phyloP scores from a whole-genome alignment of 2,888 invertebrate genomes.

The Hydraecia micacea region DNA sequence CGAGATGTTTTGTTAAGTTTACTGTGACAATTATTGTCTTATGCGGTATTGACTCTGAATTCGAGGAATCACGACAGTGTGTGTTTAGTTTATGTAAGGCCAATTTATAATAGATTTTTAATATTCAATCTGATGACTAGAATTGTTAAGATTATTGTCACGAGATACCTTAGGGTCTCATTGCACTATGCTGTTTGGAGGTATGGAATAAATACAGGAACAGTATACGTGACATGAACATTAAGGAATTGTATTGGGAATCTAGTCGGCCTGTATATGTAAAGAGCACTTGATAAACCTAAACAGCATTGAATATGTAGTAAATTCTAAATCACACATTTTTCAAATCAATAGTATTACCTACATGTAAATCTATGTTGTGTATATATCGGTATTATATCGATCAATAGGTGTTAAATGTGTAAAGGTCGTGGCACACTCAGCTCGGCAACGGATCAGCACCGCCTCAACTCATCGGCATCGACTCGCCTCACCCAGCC shows the following conservation, averaged over 20 bases:
- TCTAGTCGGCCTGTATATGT: conserved; percentile 43
- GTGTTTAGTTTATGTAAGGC: conserved; percentile 55
- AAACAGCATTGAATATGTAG: conserved; percentile 14
- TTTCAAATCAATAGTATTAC: conserved; percentile 29
- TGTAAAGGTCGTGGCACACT: conserved; percentile 44
- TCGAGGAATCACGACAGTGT: conserved; percentile 22
- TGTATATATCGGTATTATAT: conserved; percentile 47
- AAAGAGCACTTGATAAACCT: conserved; percentile 28
- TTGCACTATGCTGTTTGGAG: conserved; percentile 23
- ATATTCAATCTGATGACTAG: conserved; percentile 36
- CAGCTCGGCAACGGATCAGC: conserved; percentile 33
- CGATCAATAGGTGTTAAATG: conserved; percentile 54
- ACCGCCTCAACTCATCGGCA: neutral
- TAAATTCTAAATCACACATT: conserved; percentile 29
- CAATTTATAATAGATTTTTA: conserved; percentile 40
- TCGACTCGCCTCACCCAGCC: neutral
- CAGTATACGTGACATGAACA: conserved; percentile 13
- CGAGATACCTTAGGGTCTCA: conserved; percentile 22
- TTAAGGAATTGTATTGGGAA: conserved; percentile 28
- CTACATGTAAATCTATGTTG: conserved; percentile 53
- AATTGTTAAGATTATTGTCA: conserved; percentile 32
- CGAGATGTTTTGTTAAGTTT: conserved; percentile 8
- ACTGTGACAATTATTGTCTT: conserved; percentile 26
- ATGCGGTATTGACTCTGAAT: conserved; percentile 9
- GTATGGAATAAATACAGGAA: conserved; percentile 32